Evolutionary conservation across 2,888 invertebrate species (phyloP).

Genomic region (Gastracanthus pulcherrimus): DNA sequence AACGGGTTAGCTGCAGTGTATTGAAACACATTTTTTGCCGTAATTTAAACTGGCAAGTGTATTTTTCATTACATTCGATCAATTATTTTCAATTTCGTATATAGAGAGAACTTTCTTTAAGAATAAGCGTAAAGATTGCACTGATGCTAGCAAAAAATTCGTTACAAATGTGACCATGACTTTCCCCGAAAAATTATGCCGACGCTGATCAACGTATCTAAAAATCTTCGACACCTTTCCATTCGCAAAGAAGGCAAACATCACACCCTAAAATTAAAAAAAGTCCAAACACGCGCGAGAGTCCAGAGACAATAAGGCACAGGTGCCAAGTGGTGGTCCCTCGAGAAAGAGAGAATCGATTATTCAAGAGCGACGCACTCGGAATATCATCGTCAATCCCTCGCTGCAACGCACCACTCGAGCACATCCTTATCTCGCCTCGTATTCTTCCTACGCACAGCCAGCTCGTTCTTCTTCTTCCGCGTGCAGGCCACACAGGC

Average conservation of each 20-base stretch:
- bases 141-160: too few species aligned
- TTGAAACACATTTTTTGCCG: not conserved
- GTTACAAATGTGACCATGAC: too few species aligned
- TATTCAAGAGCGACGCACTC: not conserved
- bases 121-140: too few species aligned
- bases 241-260: not conserved
- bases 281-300: not conserved
- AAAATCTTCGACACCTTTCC: not conserved
- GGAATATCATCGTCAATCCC: conserved; percentile 34
- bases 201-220: too few species aligned
- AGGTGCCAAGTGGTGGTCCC: conserved; percentile 30
- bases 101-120: too few species aligned
- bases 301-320: not conserved
- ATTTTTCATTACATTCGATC: too few species aligned
- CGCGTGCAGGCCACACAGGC: conserved; percentile 44
- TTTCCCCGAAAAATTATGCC: too few species aligned
- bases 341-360: conserved; percentile 16
- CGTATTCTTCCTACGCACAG: not conserved
- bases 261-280: not conserved
- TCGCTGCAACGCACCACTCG: too few species aligned
- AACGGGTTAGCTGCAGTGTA: not conserved
- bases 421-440: conserved; percentile 17
- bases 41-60: not conserved
- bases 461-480: not conserved
- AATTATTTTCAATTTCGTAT: too few species aligned